phyloP scores from a whole-genome alignment of 2,888 invertebrate species.

The Drosophila austrosaltans region DNA sequence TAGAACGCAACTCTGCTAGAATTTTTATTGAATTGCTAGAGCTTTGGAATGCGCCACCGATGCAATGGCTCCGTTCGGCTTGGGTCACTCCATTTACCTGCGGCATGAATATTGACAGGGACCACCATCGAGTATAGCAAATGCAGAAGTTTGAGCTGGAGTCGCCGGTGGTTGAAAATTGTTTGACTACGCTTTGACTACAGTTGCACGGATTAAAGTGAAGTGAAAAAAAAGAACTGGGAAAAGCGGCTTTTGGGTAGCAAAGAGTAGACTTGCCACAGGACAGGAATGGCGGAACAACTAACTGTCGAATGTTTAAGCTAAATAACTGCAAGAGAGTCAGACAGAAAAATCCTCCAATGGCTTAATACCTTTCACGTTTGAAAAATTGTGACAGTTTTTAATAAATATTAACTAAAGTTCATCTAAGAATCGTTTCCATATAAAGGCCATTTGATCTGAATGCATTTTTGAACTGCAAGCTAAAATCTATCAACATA shows the following conservation, averaged over 20 bases:
- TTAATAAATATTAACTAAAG: background rate
- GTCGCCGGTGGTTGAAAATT: constrained; percentile 5
- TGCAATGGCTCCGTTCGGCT: constrained; percentile 27
- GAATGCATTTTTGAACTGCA: background rate
- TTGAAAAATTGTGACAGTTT: background rate
- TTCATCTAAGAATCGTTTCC: background rate
- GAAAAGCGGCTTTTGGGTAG: constrained; percentile 63
- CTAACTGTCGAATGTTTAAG: constrained; percentile 44
- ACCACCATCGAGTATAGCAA: background rate
- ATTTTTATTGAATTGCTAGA: constrained; percentile 73
- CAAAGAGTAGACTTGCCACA: constrained; percentile 34
- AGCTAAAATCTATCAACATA: too few species aligned
- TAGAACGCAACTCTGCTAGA: constrained; percentile 57
- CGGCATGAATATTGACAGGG: constrained; percentile 35
- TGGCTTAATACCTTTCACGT: background rate
- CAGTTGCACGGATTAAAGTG: constrained; percentile 72
- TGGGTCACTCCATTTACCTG: constrained; percentile 60
- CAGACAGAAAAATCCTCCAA: background rate
- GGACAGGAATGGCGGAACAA: constrained; percentile 19
- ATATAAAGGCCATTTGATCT: too few species aligned
- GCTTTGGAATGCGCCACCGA: constrained; percentile 59
- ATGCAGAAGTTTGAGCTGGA: background rate
- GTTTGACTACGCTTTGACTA: constrained; percentile 60
- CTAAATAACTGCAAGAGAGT: background rate
- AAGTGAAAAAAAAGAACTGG: constrained; percentile 26